Evolutionary conservation across 2,113 vertebrate species (phyloP).

Genomic region (Dunckerocampus dactyliophorus): DNA sequence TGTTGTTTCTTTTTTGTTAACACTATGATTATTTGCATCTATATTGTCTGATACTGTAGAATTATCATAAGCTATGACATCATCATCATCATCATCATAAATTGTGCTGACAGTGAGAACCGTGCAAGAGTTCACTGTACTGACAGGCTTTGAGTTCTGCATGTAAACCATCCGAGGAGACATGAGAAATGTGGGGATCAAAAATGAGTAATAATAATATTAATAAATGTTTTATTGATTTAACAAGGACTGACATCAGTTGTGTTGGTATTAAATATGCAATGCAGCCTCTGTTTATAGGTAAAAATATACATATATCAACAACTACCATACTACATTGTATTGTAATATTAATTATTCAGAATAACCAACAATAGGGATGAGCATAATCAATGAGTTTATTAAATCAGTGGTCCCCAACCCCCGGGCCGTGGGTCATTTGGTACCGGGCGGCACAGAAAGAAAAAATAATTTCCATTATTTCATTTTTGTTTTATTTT

Average conservation of each 20-base stretch:
- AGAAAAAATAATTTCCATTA: too few relatives aligned
- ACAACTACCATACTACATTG: too few relatives aligned
- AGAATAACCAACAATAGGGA: too few relatives aligned
- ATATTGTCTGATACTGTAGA: slow-evolving; percentile 37
- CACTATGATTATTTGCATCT: slow-evolving; percentile 62
- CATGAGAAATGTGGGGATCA: slow-evolving; percentile 50
- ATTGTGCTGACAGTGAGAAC: slow-evolving; percentile 63
- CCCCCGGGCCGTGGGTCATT: too few relatives aligned
- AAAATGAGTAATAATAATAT: slow-evolving; percentile 45
- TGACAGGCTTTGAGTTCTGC: slow-evolving; percentile 60
- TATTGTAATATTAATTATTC: too few relatives aligned
- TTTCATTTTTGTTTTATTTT: too few relatives aligned
- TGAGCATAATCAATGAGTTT: too few relatives aligned
- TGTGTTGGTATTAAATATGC: not conserved
- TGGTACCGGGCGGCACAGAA: too few relatives aligned
- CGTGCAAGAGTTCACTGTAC: slow-evolving; percentile 41
- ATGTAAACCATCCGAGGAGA: slow-evolving; percentile 40
- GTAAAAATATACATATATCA: not conserved
- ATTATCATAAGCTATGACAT: not conserved
- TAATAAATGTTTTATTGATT: slow-evolving; percentile 65
- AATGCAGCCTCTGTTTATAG: not conserved
- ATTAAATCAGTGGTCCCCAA: too few relatives aligned
- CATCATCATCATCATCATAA: slow-evolving; percentile 8
- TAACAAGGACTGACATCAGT: not conserved
- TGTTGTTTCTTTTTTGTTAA: slow-evolving; percentile 59